Conservation (phyloP, 2,888 invertebrate species). For the Gnatocerus cornutus region DNA sequence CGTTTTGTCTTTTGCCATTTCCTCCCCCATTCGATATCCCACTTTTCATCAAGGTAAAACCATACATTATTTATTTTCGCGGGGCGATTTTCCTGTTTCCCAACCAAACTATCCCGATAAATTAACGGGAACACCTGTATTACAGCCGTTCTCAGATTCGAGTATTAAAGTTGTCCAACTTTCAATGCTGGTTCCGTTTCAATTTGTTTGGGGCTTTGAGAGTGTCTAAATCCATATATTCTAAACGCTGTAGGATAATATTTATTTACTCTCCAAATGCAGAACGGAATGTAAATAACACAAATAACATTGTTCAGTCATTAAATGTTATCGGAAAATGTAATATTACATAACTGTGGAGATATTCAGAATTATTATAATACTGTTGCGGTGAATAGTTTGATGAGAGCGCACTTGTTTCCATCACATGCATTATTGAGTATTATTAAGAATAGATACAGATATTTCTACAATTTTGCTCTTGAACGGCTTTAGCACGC, state of each 20-base stretch:
- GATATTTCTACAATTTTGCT: too few species aligned
- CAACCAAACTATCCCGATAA: slow-evolving; percentile 34
- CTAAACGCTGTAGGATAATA: background rate
- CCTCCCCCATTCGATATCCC: slow-evolving; percentile 25
- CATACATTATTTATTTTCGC: slow-evolving; percentile 39
- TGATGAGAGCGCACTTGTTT: too few species aligned
- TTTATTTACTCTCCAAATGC: too few species aligned
- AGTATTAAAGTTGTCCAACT: slow-evolving; percentile 38
- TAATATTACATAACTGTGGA: too few species aligned
- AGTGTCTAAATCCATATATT: slow-evolving; percentile 3
- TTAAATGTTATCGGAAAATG: too few species aligned
- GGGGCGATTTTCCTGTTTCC: slow-evolving; percentile 32
- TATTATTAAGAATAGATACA: too few species aligned
- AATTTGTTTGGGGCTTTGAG: slow-evolving; percentile 8
- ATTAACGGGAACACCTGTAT: slow-evolving; percentile 30
- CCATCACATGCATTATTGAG: too few species aligned
- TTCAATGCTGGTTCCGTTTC: slow-evolving; percentile 18
- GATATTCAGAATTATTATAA: too few species aligned
- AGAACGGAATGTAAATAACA: too few species aligned
- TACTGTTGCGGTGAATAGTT: too few species aligned
- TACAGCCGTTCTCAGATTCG: slow-evolving; percentile 2
- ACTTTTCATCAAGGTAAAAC: slow-evolving; percentile 37
- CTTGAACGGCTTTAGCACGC: too few species aligned
- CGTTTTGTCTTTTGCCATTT: slow-evolving; percentile 36
- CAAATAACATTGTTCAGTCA: too few species aligned